Evolutionary conservation across 2,888 invertebrate genomes (phyloP).

Genomic region (Eilema sororculum): DNA sequence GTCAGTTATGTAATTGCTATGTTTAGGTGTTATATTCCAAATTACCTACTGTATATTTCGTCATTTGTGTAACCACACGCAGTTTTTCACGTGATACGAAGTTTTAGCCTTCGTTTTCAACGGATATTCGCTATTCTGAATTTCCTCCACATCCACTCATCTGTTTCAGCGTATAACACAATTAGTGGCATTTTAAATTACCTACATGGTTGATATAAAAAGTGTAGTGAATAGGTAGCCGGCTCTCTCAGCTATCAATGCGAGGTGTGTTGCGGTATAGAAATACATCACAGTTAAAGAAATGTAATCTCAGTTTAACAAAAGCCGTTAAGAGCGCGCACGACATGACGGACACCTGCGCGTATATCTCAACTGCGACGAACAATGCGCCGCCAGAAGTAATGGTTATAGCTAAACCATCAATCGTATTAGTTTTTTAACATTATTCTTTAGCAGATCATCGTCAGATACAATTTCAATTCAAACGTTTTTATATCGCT

Average conservation of each 20-base stretch:
- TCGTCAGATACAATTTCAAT: not conserved
- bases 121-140: no score
- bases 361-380: not conserved
- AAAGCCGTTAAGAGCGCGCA: not conserved
- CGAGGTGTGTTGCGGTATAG: not conserved
- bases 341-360: not conserved
- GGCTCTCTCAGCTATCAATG: not conserved
- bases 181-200: not conserved
- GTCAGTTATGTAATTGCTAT: constrained; percentile 20
- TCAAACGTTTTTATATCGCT: not conserved
- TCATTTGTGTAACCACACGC: not conserved
- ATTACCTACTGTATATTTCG: not conserved
- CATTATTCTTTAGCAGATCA: not conserved
- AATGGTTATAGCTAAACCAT: not conserved
- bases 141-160: not conserved
- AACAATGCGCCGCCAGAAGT: not conserved
- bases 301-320: not conserved
- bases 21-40: not conserved
- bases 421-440: not conserved
- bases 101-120: no score
- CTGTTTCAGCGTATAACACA: not conserved
- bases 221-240: not conserved
- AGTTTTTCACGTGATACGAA: no score
- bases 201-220: not conserved
- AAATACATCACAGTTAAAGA: not conserved